Evolutionary conservation across 2,797 vertebrate genomes (phyloP).

Genomic region (Neosalanx taihuensis): DNA sequence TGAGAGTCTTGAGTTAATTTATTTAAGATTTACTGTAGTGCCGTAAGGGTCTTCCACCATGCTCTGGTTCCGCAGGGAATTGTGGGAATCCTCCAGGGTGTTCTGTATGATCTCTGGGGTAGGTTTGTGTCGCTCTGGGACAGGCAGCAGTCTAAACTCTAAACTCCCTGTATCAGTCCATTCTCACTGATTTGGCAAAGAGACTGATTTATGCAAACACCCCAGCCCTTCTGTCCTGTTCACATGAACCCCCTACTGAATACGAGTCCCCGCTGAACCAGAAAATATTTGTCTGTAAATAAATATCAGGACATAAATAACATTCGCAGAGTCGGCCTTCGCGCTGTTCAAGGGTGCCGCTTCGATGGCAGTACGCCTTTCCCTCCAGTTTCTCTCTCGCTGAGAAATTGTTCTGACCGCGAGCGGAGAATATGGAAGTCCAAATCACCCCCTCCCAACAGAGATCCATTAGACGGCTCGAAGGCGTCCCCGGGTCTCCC

Average conservation of each 20-base stretch:
- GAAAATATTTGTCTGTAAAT: conserved; percentile 68
- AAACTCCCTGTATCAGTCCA: conserved; percentile 52
- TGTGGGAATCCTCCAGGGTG: conserved; percentile 42
- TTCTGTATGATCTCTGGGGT: conserved; percentile 34
- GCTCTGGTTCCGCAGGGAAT: conserved; percentile 18
- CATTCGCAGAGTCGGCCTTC: conserved; percentile 62
- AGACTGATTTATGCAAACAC: conserved; percentile 71
- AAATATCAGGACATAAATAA: conserved; percentile 68
- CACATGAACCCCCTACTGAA: conserved; percentile 68
- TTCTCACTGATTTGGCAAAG: conserved; percentile 63
- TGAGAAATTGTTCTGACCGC: conserved; percentile 46
- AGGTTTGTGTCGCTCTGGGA: conserved; percentile 55
- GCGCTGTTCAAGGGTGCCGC: conserved; percentile 59
- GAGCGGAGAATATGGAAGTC: conserved; percentile 27
- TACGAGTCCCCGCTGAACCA: conserved; percentile 61
- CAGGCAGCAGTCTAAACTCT: conserved; percentile 46
- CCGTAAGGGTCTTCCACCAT: background rate
- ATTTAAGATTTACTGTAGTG: background rate
- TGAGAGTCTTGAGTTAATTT: no score
- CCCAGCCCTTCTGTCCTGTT: conserved; percentile 62
- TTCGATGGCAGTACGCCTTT: conserved; percentile 31
- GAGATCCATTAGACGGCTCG: conserved; percentile 36
- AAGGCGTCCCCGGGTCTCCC: conserved; percentile 39
- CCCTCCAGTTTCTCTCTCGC: conserved; percentile 33
- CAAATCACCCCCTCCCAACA: conserved; percentile 34